A percentile compares a stretch with the other conserved stretches of the same genome.
Conservation (phyloP, 2,113 vertebrate genomes). For the Eclectus roratus region DNA sequence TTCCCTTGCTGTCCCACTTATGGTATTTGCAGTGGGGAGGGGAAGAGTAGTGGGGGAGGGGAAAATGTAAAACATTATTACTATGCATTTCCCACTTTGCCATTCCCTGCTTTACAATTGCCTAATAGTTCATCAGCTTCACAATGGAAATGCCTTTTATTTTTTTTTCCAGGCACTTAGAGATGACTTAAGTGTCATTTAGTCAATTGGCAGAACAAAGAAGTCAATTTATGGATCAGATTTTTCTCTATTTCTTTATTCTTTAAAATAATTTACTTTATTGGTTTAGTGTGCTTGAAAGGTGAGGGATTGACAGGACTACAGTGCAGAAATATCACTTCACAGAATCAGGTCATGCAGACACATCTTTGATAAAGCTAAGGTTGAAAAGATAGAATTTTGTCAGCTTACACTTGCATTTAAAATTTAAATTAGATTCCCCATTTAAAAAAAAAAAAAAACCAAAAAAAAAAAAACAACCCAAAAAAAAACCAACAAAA, state of each 20-base stretch:
- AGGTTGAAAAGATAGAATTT: slow-evolving; percentile 56
- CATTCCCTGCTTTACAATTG: slow-evolving; percentile 46
- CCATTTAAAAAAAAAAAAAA: not conserved
- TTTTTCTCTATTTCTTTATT: slow-evolving; percentile 65
- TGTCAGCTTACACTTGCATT: not conserved
- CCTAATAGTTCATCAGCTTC: slow-evolving; percentile 67
- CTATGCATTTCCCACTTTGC: slow-evolving; percentile 37
- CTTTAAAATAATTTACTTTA: slow-evolving; percentile 69
- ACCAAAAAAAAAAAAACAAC: not conserved
- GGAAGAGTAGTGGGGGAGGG: not conserved
- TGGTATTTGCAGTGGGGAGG: not conserved
- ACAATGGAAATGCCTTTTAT: slow-evolving; percentile 71
- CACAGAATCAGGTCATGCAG: slow-evolving; percentile 5
- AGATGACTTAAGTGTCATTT: slow-evolving; percentile 71
- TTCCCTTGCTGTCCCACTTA: not conserved
- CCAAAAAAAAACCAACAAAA: no score
- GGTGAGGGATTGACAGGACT: slow-evolving; percentile 58
- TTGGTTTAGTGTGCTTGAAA: slow-evolving; percentile 61
- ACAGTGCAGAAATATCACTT: slow-evolving; percentile 42
- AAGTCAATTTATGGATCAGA: slow-evolving; percentile 70
- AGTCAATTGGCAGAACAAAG: slow-evolving; percentile 73
- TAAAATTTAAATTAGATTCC: not conserved
- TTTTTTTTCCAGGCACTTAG: slow-evolving; percentile 69
- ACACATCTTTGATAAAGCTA: not conserved
- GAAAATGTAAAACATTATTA: slow-evolving; percentile 47